phyloP scores from a whole-genome alignment of 1,140 invertebrate species.

The Drosophila yakuba region DNA sequence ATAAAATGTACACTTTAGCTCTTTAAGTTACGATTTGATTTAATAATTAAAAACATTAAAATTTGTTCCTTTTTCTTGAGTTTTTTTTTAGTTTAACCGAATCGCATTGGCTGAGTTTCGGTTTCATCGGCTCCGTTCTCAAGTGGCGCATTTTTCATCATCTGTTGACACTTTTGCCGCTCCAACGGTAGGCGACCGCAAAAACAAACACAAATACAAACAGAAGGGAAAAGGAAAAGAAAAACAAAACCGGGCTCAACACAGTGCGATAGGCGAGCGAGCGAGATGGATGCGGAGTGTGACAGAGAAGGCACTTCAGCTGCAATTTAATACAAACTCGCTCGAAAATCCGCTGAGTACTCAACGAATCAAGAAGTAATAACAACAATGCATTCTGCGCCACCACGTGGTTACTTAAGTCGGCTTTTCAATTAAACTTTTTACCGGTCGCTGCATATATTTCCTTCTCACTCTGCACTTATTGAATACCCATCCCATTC shows the following conservation, averaged over 20 bases:
- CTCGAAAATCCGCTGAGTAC: constrained; percentile 8
- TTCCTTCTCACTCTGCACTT: neutral
- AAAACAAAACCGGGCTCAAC: constrained; percentile 21
- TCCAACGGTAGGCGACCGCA: constrained; percentile 37
- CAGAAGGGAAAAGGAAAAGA: constrained; percentile 18
- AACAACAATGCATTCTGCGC: constrained; percentile 40
- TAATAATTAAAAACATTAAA: neutral
- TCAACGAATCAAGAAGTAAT: constrained; percentile 6
- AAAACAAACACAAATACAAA: constrained; percentile 15
- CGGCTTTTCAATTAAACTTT: constrained; percentile 68
- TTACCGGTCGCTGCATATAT: constrained; percentile 30
- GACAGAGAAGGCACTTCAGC: constrained; percentile 21
- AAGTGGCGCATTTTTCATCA: constrained; percentile 81
- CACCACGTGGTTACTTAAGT: constrained; percentile 75
- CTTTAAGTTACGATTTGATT: no score
- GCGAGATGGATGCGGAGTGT: neutral
- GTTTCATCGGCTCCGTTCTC: constrained; percentile 42
- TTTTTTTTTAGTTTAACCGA: constrained; percentile 2
- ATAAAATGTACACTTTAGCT: no score
- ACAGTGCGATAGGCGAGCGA: constrained; percentile 1
- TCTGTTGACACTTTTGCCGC: constrained; percentile 64
- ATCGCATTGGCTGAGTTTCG: constrained; percentile 18
- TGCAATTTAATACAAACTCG: constrained; percentile 36
- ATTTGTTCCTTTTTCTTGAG: neutral
- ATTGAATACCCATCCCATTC: constrained; percentile 2